Evolutionary conservation across 2,888 invertebrate genomes (phyloP).

Genomic region (Chelonus formosanus): DNA sequence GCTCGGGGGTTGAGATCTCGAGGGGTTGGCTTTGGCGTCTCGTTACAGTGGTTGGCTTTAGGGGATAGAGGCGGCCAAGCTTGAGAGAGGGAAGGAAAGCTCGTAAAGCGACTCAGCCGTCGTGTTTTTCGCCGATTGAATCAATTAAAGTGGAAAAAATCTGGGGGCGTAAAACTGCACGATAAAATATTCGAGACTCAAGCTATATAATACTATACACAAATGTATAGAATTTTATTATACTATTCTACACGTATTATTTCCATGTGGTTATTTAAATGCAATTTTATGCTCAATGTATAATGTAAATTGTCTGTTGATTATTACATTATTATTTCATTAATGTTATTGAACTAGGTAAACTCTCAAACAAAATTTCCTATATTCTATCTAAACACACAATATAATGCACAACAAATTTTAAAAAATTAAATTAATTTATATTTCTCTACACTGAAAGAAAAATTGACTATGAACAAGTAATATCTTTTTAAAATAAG

Average conservation of each 20-base stretch:
- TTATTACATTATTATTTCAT: too few species aligned
- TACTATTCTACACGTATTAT: not conserved
- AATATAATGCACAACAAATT: too few species aligned
- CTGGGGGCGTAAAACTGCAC: constrained; percentile 10
- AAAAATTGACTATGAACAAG: too few species aligned
- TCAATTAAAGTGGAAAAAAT: constrained; percentile 60
- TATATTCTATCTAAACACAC: too few species aligned
- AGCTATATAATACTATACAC: constrained; percentile 37
- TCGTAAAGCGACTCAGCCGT: constrained; percentile 44
- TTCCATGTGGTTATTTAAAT: not conserved
- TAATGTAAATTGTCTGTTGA: too few species aligned
- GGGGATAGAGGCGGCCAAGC: constrained; percentile 45
- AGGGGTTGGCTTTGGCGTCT: constrained; percentile 61
- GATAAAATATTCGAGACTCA: constrained; percentile 34
- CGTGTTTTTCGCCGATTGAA: constrained; percentile 66
- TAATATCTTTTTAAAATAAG: too few species aligned
- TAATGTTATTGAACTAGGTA: too few species aligned
- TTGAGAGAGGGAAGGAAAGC: constrained; percentile 30
- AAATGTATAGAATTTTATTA: too few species aligned
- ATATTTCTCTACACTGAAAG: too few species aligned
- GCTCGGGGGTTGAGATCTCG: constrained; percentile 52
- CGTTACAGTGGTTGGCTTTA: constrained; percentile 61
- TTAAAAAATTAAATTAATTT: too few species aligned
- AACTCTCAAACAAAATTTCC: too few species aligned
- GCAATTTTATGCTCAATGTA: not conserved